Percentiles rank a stretch among this genome's conserved stretches.
phyloP scores from a whole-genome alignment of 1,140 invertebrate genomes.

The Neuroterus valhalla region DNA sequence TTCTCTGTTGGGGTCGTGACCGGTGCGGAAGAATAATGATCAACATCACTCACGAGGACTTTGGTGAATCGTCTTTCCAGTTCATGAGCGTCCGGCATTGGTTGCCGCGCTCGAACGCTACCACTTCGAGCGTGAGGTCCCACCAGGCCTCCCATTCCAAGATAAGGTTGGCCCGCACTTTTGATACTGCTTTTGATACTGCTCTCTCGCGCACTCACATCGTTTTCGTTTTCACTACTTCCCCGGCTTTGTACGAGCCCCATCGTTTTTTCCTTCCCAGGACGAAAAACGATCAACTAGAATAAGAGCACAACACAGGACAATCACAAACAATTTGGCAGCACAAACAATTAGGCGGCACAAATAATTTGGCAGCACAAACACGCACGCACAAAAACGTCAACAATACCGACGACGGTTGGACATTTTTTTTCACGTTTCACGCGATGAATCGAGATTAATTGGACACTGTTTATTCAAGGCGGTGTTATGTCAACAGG shows the following conservation, averaged over 20 bases:
- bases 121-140: slow-evolving; percentile 79
- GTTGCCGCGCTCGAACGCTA: slow-evolving; percentile 86
- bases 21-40: neutral
- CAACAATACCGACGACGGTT: slow-evolving; percentile 29
- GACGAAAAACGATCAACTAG: neutral
- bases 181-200: slow-evolving; percentile 59
- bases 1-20: no score
- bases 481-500: slow-evolving; percentile 32
- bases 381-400: slow-evolving; percentile 34
- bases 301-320: neutral
- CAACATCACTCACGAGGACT: slow-evolving; percentile 88
- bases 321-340: neutral
- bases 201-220: slow-evolving; percentile 57
- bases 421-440: slow-evolving; percentile 18
- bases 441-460: no score
- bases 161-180: slow-evolving; percentile 57
- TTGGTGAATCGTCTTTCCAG: slow-evolving; percentile 94
- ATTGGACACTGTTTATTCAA: neutral
- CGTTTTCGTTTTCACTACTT: slow-evolving; percentile 56
- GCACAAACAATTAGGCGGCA: neutral
- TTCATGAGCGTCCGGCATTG: slow-evolving; percentile 91
- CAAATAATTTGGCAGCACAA: neutral
- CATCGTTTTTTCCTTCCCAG: slow-evolving; percentile 51
- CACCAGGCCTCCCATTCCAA: slow-evolving; percentile 62
- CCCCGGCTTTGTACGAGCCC: slow-evolving; percentile 69